phyloP scores from a whole-genome alignment of 2,888 invertebrate species.

The Cantharis nigra region DNA sequence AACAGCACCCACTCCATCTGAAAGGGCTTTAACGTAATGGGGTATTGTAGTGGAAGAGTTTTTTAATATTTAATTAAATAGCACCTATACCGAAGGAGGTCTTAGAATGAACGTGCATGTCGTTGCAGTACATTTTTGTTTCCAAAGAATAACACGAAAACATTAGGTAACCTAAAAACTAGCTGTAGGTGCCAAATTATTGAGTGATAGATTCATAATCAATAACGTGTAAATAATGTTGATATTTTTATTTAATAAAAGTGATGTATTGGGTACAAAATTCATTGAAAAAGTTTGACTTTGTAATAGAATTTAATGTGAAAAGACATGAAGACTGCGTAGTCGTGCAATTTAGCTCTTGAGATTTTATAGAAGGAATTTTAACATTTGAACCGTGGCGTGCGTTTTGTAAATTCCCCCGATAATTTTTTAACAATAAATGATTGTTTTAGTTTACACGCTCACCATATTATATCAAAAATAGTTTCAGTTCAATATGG shows the following conservation, averaged over 20 bases:
- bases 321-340: not conserved
- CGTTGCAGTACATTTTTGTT: not conserved
- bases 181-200: not conserved
- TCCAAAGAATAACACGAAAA: not conserved
- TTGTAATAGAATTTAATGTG: not conserved
- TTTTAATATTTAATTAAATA: too few relatives aligned
- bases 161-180: not conserved
- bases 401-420: not conserved
- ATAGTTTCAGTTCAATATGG: not conserved
- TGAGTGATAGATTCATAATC: not conserved
- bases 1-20: too few relatives aligned
- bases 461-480: too few relatives aligned
- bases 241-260: not conserved
- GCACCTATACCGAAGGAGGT: too few relatives aligned
- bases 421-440: not conserved
- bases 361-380: not conserved
- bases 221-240: not conserved
- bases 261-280: not conserved
- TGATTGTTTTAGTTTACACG: too few relatives aligned
- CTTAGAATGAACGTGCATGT: too few relatives aligned
- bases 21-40: too few relatives aligned
- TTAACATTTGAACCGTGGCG: not conserved
- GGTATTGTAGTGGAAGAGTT: too few relatives aligned
- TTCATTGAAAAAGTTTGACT: not conserved
- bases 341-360: not conserved